Evolutionary conservation across 2,888 invertebrate genomes (phyloP).

Genomic region (Synanthedon vespiformis): DNA sequence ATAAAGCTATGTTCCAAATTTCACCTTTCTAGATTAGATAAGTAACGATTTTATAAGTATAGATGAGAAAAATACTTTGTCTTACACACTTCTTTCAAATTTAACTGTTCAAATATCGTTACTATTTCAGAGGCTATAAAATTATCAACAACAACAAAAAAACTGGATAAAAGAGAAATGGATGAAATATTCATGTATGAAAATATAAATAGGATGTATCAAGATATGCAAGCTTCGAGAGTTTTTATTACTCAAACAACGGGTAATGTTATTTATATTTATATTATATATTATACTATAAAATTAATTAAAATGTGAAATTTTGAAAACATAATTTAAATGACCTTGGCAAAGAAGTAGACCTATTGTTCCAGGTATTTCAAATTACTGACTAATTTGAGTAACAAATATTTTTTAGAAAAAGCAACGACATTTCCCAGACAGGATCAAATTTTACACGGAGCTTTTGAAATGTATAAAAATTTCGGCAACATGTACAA

Average conservation of each 20-base stretch:
- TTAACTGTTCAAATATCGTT: not conserved
- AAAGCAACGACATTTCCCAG: not conserved
- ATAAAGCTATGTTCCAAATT: no score
- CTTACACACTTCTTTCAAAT: no score
- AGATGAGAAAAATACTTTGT: no score
- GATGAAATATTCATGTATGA: not conserved
- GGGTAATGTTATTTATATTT: not conserved
- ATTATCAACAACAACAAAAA: not conserved
- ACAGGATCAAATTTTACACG: not conserved
- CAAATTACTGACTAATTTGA: no score
- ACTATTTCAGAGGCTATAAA: not conserved
- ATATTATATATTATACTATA: no score
- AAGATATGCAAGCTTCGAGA: not conserved
- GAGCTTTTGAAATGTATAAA: not conserved
- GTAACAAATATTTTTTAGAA: not conserved
- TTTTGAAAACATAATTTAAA: no score
- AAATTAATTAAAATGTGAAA: no score
- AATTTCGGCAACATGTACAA: not conserved
- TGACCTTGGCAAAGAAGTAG: no score
- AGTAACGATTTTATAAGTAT: no score
- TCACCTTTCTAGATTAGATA: no score
- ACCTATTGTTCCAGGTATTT: no score
- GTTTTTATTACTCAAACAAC: not conserved
- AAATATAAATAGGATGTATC: not conserved
- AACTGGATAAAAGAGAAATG: not conserved